These are phyloP conservation scores for Epizoanthus scotinus DNA, from an alignment of 92 coral and sea anemone genomes.

Conservation along the genomic window DNA sequence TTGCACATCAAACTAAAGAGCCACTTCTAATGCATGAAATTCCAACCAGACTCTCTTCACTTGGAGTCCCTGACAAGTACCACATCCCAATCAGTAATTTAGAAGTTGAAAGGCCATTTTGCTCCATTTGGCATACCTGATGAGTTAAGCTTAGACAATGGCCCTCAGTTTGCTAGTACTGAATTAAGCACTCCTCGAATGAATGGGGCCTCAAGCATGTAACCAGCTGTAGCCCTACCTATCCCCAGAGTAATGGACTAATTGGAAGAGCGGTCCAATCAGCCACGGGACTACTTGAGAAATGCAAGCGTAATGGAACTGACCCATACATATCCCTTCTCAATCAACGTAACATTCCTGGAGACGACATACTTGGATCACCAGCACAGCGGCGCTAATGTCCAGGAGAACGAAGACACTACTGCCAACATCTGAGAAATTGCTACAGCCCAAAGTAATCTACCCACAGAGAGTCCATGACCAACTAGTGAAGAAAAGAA, in stretches of 20 bases:
- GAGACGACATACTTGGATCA: constrained; percentile 35
- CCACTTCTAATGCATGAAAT: constrained; percentile 39
- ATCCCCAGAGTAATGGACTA: too few species aligned
- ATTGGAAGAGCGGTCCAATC: constrained; percentile 20
- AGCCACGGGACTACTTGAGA: constrained; percentile 40
- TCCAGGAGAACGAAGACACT: too few species aligned
- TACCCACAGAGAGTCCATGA: too few species aligned
- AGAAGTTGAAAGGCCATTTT: constrained; percentile 41
- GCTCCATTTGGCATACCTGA: constrained; percentile 45
- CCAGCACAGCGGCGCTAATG: too few species aligned
- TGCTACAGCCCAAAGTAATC: too few species aligned
- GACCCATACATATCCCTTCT: constrained; percentile 40
- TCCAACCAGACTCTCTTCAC: constrained; percentile 33
- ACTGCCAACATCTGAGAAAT: too few species aligned
- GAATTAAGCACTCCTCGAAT: constrained; percentile 25
- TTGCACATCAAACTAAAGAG: constrained; percentile 48
- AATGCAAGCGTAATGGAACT: constrained; percentile 47
- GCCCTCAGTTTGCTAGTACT: too few species aligned
- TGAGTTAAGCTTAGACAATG: constrained; percentile 45
- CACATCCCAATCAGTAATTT: too few species aligned
- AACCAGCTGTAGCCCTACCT: constrained; percentile 36
- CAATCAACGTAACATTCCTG: constrained; percentile 39
- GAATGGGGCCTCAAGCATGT: constrained; percentile 40
- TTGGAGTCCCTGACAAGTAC: constrained; percentile 33
- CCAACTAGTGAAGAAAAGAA: too few species aligned